phyloP scores from a whole-genome alignment of 2,797 vertebrate genomes.

The Muraenolepis orangiensis region DNA sequence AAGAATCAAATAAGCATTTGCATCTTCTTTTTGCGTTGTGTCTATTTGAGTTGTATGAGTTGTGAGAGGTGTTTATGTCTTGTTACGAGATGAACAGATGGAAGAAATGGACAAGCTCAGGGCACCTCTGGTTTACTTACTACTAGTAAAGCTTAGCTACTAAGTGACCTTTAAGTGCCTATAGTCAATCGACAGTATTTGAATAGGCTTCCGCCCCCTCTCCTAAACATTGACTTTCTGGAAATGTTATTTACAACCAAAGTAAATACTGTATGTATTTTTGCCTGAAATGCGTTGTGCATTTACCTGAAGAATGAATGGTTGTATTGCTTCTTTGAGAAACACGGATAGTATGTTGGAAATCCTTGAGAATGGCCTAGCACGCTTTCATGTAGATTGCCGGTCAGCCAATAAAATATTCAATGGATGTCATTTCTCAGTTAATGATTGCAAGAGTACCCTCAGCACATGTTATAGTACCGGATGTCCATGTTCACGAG shows the following conservation, averaged over 20 bases:
- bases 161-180: neutral
- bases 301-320: neutral
- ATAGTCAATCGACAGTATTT: neutral
- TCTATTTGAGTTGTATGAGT: neutral
- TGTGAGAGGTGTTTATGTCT: neutral
- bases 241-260: neutral
- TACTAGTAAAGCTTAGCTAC: neutral
- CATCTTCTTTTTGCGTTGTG: too few relatives aligned
- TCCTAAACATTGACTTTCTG: neutral
- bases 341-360: neutral
- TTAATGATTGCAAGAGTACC: conserved; percentile 47
- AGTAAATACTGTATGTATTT: neutral
- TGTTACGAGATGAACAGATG: neutral
- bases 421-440: conserved; percentile 8
- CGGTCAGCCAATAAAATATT: conserved; percentile 5
- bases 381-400: neutral
- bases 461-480: neutral
- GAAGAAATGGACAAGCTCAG: neutral
- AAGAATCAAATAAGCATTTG: too few relatives aligned
- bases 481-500: neutral
- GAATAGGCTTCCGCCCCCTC: neutral
- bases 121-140: neutral
- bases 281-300: neutral
- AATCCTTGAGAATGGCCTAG: neutral
- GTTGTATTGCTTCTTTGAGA: neutral